These are phyloP conservation scores for Coregonus sp. DNA, from an alignment of 2,797 vertebrate species.

Conservation along the genomic window DNA sequence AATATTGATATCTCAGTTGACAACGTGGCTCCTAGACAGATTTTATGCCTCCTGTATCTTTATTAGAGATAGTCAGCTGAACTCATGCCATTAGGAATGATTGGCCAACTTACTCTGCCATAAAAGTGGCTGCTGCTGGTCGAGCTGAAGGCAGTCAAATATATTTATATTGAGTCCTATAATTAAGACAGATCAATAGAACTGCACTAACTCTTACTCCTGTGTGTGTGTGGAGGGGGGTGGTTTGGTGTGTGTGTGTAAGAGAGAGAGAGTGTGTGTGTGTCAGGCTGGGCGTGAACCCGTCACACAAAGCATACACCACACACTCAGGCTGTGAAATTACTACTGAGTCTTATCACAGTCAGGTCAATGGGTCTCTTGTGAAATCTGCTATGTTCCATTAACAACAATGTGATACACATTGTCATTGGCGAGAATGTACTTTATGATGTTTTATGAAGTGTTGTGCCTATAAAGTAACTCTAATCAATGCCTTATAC, in stretches of 20 bases:
- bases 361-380: neutral
- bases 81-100: constrained; percentile 63
- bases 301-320: no score
- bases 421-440: neutral
- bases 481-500: neutral
- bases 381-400: neutral
- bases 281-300: no score
- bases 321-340: neutral
- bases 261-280: no score
- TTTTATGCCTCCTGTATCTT: constrained; percentile 43
- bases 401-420: constrained; percentile 19
- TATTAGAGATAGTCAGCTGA: constrained; percentile 9
- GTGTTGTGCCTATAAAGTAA: neutral
- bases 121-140: constrained; percentile 55
- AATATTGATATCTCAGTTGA: constrained; percentile 2
- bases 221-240: no score
- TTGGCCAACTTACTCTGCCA: constrained; percentile 60
- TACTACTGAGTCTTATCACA: neutral
- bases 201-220: constrained; percentile 49
- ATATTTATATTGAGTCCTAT: constrained; percentile 60
- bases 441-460: neutral
- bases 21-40: constrained; percentile 31
- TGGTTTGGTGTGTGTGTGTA: no score
- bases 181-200: constrained; percentile 72
- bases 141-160: constrained; percentile 53